Conservation (phyloP, 1,140 invertebrate species). For the Sarcophaga peregrina region DNA sequence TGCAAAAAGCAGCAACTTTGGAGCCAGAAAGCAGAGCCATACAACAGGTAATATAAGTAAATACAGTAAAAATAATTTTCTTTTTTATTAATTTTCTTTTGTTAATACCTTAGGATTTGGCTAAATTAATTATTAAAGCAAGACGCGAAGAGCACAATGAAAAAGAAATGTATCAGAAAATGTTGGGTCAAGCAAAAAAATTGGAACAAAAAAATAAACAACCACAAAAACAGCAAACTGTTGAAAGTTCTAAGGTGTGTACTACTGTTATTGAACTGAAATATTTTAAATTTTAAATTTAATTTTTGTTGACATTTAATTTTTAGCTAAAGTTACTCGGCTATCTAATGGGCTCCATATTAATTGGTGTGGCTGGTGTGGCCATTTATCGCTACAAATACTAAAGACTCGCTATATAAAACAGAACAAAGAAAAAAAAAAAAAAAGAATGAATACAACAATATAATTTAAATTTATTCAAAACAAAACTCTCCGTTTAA, state of each 20-base stretch:
- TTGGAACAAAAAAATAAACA: conserved; percentile 61
- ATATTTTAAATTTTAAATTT: background rate
- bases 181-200: conserved; percentile 70
- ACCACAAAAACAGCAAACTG: conserved; percentile 55
- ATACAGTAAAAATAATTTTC: background rate
- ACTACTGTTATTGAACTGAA: background rate
- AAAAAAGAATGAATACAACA: too few species aligned
- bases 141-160: conserved; percentile 70
- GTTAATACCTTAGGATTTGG: conserved; percentile 68
- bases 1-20: conserved; percentile 72
- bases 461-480: conserved; percentile 12
- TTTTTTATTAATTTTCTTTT: background rate
- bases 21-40: conserved; percentile 72
- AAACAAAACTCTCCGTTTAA: too few species aligned
- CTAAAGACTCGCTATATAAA: conserved; percentile 46
- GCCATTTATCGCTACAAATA: conserved; percentile 73
- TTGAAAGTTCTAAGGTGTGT: conserved; percentile 61
- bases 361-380: conserved; percentile 71
- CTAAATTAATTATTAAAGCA: conserved; percentile 70
- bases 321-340: conserved; percentile 70
- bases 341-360: conserved; percentile 70
- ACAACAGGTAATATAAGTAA: conserved; percentile 54
- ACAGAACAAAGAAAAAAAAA: background rate
- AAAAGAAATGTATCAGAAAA: conserved; percentile 75
- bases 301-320: background rate